Evolutionary conservation across 2,797 vertebrate species (phyloP), one percentile per base, ranked within the genome.

Genomic region (Xenops minutus): DNA sequence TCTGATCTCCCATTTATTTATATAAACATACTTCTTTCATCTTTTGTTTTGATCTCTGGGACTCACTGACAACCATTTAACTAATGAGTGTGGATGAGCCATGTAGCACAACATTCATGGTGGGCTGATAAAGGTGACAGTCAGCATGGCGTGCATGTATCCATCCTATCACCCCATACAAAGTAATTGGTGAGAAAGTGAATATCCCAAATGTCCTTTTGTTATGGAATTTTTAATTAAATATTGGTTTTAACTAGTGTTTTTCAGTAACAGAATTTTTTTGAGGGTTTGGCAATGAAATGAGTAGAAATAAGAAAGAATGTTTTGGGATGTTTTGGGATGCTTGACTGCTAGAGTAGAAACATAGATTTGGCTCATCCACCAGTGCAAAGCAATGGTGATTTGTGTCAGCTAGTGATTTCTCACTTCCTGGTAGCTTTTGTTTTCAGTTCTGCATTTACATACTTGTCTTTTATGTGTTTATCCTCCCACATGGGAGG

Each of bases 11-110:
- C 37, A 61, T 92, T 97, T 95, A 92, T 93, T 95, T 94, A 92
- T 84, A 87, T 76, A 77, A 69, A 83, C 46, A 85, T 41, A 64
- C 61, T 94, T 96, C 39, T 92, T 93, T 54, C 67, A 67, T 94
- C 68, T 94, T 94, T 71, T 93, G 84, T 92, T 92, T 93, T 97
- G 91, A 93, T 96, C 92, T 96, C 95, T 56, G 88, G 63, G 68
- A 76, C 51, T 83, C 37, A 80, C 73, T 88, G 92, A 80, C 86
- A 93, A 32, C 32, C 56, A 51, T 84, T 93, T 51, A 85, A 43
- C 46, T 94, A 93, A 96, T 75, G 36, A 89, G 34, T 64, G 72
- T 54, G 54, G 63, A 26, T 51, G 29, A 80, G 51, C 74, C 51
- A 37, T 19, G 75, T 48, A 89, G 56, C 66, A 84, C 67, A 92